Conservation (phyloP, 2,888 invertebrate genomes). For the Pterobdella sp. region DNA sequence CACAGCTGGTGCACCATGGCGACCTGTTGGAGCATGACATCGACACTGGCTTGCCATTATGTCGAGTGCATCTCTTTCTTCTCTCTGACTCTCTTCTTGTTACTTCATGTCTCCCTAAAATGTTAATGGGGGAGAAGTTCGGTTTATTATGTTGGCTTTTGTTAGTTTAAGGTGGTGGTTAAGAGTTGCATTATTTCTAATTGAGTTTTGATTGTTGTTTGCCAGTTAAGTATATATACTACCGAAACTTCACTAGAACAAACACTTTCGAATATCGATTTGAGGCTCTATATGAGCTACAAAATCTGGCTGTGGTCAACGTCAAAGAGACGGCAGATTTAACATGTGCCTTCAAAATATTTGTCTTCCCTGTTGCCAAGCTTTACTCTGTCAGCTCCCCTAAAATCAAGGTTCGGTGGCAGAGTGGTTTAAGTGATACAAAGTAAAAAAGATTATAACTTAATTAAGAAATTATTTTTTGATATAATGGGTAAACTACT, state of each 20-base stretch:
- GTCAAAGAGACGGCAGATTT: constrained; percentile 76
- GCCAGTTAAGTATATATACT: constrained; percentile 1
- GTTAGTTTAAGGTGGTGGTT: not conserved
- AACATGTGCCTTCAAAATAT: constrained; percentile 83
- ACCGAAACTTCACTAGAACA: constrained; percentile 48
- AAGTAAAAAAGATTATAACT: too few species aligned
- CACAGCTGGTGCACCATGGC: constrained; percentile 72
- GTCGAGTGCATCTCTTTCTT: constrained; percentile 81
- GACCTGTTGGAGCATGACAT: constrained; percentile 81
- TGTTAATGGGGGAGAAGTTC: constrained; percentile 37
- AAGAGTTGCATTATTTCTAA: too few species aligned
- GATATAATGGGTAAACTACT: too few species aligned
- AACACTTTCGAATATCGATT: constrained; percentile 75
- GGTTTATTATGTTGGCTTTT: not conserved
- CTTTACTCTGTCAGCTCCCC: constrained; percentile 80
- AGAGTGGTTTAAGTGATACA: too few species aligned
- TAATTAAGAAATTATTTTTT: too few species aligned
- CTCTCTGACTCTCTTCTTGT: constrained; percentile 86
- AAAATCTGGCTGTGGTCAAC: constrained; percentile 85
- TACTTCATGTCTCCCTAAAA: constrained; percentile 56
- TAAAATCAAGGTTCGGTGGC: constrained; percentile 60
- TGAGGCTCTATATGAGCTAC: constrained; percentile 73
- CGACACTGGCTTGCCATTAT: constrained; percentile 66
- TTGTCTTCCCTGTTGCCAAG: constrained; percentile 85
- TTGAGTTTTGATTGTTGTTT: too few species aligned